Percentiles rank a stretch among this genome's conserved stretches.
Evolutionary conservation across 1,140 invertebrate species (phyloP).

Genomic region (Tribolium castaneum): DNA sequence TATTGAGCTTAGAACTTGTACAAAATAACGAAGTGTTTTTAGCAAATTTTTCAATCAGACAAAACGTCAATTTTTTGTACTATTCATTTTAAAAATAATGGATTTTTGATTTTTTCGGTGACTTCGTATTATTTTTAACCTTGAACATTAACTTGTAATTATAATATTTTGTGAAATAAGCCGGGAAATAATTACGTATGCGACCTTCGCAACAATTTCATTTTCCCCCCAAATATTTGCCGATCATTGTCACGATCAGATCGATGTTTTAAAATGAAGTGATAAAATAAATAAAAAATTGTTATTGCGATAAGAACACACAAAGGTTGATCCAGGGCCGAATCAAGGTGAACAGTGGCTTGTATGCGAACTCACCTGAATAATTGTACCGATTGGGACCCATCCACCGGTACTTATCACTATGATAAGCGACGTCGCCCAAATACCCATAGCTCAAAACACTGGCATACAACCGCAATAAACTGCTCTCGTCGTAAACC

Average conservation of each 20-base stretch:
- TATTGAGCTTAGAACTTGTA: no score
- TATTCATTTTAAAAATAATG: no score
- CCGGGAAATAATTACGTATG: background rate
- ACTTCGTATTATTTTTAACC: no score
- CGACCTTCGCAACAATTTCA: background rate
- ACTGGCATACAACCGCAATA: conserved; percentile 82
- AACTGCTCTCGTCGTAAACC: conserved; percentile 73
- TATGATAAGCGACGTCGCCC: conserved; percentile 85
- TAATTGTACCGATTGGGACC: conserved; percentile 89
- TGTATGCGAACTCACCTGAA: conserved; percentile 70
- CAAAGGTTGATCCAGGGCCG: background rate
- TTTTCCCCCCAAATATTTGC: background rate
- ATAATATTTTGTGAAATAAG: no score
- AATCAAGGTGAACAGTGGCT: background rate
- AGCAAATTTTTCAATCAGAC: no score
- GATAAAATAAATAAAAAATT: background rate
- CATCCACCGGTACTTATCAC: conserved; percentile 89
- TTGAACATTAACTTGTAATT: no score
- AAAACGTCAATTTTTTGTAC: no score
- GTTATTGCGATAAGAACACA: background rate
- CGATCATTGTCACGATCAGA: background rate
- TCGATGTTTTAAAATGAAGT: background rate
- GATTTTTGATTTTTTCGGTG: no score
- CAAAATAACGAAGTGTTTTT: no score
- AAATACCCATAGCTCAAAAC: conserved; percentile 90